Evolutionary conservation across 2,113 vertebrate genomes (phyloP).

Genomic region (Sapayoa aenigma): DNA sequence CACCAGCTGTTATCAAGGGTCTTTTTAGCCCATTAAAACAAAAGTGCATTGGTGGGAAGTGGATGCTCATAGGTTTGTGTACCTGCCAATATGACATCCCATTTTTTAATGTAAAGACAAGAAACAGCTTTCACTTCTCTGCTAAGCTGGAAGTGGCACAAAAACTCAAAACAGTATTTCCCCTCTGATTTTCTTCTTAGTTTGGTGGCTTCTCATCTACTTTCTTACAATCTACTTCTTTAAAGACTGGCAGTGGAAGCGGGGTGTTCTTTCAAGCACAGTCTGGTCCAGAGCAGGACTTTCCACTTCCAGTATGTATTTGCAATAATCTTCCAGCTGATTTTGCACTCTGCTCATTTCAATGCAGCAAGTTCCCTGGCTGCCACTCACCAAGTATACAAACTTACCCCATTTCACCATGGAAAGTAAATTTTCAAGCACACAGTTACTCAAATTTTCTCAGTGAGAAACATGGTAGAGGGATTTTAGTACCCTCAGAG

Average conservation of each 20-base stretch:
- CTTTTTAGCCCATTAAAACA: constrained; percentile 20
- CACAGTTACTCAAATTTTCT: background rate
- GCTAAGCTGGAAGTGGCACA: constrained; percentile 1
- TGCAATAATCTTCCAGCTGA: background rate
- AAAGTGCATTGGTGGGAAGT: background rate
- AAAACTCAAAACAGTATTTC: background rate
- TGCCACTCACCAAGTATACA: background rate
- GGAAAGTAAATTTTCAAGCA: background rate
- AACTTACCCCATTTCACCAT: background rate
- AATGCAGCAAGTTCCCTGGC: background rate
- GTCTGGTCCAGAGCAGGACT: background rate
- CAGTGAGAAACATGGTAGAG: background rate
- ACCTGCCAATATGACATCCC: background rate
- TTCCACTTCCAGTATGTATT: background rate
- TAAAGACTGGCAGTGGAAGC: background rate
- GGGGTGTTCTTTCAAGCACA: background rate
- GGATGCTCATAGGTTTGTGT: background rate
- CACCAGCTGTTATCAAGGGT: background rate
- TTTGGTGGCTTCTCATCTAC: background rate
- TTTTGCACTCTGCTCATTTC: background rate
- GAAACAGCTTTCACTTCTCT: background rate
- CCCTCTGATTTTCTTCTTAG: background rate
- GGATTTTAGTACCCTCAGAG: background rate
- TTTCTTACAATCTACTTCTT: background rate
- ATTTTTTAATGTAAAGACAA: background rate